These are phyloP conservation scores for Mormoops blainvillei DNA, from an alignment of 2,113 vertebrate species.

Conservation along the genomic window DNA sequence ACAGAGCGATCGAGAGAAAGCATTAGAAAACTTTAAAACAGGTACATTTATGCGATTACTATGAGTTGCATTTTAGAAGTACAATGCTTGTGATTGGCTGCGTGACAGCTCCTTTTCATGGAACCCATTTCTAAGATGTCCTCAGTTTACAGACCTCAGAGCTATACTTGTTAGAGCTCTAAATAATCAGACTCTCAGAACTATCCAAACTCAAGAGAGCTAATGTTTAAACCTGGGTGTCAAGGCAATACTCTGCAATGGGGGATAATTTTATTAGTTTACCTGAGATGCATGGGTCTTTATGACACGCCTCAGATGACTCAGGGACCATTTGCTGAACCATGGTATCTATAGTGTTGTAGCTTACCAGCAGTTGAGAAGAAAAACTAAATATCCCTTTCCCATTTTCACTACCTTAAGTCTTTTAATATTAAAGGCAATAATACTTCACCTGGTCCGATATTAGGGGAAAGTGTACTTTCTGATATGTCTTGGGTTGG, in stretches of 20 bases:
- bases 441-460: not conserved
- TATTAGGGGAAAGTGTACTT: not conserved
- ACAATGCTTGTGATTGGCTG: not conserved
- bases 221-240: not conserved
- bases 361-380: not conserved
- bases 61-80: not conserved
- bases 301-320: not conserved
- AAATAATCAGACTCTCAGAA: not conserved
- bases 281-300: not conserved
- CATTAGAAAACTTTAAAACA: slow-evolving; percentile 92
- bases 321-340: not conserved
- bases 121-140: not conserved
- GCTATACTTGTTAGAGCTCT: not conserved
- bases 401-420: not conserved
- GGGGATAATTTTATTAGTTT: not conserved
- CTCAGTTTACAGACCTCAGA: not conserved
- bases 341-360: not conserved
- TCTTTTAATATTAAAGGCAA: not conserved
- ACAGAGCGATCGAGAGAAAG: slow-evolving; percentile 92
- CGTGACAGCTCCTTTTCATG: not conserved
- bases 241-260: not conserved
- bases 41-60: slow-evolving; percentile 73
- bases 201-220: not conserved
- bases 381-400: not conserved
- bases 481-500: not conserved